Base-by-base conservation (phyloP, 2,888 invertebrate species). In the Brachyopa scutellaris region DNA sequence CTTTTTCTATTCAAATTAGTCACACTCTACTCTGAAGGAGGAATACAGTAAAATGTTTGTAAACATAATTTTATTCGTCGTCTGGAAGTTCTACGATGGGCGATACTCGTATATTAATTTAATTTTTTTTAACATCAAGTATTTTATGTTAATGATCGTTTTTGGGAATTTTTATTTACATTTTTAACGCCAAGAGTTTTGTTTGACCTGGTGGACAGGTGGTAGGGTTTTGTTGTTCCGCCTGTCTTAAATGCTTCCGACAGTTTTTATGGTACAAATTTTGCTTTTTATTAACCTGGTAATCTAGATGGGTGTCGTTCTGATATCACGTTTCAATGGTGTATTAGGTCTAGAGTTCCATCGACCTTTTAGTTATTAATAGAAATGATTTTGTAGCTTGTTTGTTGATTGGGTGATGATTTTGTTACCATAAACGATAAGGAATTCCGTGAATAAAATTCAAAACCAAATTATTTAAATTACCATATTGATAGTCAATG, bases 221-320 rank as follows among this genome's bases (percentile, higher is more conserved):
- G 17, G 8, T 19, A 51, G 17, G 51, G 31, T 19, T 29, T 29
- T 11, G 40, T 26, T 15, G 29, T 33, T 42, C 17, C 38, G 38
- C 21, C 33, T 17, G 15, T 33, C 33, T 38, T 70, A 70, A 70
- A 49, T 15, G 73, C 73, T 73, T 73, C 73, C 73, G 62, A 55
- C 29, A 64, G 31, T 19, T 13, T 73, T 73, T 53, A 61, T 51
- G 40, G n/a, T n/a, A n/a, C n/a, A n/a, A 1, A 8, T 45, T 47
- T 11, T 7, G 7, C 11, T 19, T 31, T 61, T 73, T 29, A 62
- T 55, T 62, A 55, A 8, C 53, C 36, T 40, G 53, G 49, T 62
- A 33, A 47, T 62, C 62, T 62, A 45, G 57, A 72, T 62, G 62
- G 33, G 26, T 72, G 61, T 8, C 51, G 19, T 42, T 61, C 61